Conservation (phyloP, 2,113 vertebrate species). For the Myotis yumanensis region DNA sequence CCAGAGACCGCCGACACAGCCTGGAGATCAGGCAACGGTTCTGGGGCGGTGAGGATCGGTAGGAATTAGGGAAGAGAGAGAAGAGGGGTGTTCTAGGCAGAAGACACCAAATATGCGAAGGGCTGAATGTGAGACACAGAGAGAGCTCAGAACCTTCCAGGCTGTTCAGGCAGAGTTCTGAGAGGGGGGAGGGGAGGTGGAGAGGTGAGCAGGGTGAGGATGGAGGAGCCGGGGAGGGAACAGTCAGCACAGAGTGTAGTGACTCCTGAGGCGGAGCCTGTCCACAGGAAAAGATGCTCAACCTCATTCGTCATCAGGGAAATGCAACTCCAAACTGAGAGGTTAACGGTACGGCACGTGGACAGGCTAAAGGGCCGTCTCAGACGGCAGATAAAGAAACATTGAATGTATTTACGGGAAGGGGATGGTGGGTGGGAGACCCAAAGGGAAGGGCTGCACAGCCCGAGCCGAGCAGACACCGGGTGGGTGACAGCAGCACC, state of each 20-base stretch:
- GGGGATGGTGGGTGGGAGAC: too few species aligned
- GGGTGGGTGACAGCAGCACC: too few species aligned
- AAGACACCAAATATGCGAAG: background rate
- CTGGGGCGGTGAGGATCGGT: background rate
- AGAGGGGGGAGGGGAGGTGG: background rate
- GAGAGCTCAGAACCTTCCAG: background rate
- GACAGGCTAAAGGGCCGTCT: too few species aligned
- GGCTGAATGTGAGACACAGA: background rate
- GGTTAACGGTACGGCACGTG: too few species aligned
- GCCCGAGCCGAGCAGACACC: too few species aligned
- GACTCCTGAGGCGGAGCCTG: background rate
- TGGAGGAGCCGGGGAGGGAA: rapidly evolving
- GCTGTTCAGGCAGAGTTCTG: background rate
- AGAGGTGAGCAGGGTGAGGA: background rate
- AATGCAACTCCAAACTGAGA: background rate
- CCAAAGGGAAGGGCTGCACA: too few species aligned
- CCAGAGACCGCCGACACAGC: background rate
- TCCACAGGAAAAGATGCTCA: background rate
- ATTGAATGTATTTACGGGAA: too few species aligned
- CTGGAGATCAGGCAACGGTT: background rate
- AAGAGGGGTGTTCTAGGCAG: background rate
- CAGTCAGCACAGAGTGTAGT: background rate
- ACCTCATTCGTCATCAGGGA: background rate
- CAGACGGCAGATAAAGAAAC: too few species aligned
- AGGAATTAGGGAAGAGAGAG: background rate